Percentiles rank a stretch among this genome's conserved stretches.
Evolutionary conservation across 2,113 vertebrate genomes (phyloP).

Genomic region (Puffinus mauretanicus): DNA sequence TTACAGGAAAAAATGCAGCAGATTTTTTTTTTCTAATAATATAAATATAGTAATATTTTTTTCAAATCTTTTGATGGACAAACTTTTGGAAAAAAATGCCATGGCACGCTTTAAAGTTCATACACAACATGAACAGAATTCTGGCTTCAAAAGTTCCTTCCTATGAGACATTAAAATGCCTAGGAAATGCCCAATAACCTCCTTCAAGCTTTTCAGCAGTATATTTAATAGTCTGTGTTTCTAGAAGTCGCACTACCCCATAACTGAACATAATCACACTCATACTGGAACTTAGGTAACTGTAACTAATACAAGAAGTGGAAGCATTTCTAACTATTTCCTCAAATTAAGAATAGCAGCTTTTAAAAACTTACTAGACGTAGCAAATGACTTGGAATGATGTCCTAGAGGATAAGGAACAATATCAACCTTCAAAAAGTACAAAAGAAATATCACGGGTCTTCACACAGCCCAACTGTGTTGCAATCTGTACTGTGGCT

Average conservation of each 20-base stretch:
- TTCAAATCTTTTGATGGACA: not conserved
- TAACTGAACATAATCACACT: not conserved
- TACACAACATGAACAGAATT: not conserved
- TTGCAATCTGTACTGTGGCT: not conserved
- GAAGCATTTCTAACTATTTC: not conserved
- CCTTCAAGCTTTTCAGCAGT: not conserved
- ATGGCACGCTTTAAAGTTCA: not conserved
- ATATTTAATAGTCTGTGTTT: not conserved
- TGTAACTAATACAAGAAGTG: not conserved
- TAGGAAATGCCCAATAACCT: not conserved
- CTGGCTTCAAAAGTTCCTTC: not conserved
- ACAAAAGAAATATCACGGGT: not conserved
- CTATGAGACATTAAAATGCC: not conserved
- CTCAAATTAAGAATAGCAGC: not conserved
- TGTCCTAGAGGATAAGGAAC: not conserved
- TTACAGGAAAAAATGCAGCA: not conserved
- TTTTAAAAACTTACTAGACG: not conserved
- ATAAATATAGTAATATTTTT: not conserved
- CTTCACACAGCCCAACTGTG: not conserved
- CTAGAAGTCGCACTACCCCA: not conserved
- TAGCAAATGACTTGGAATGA: not conserved
- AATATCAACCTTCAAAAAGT: not conserved
- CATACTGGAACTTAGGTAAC: not conserved
- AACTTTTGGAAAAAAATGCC: not conserved
- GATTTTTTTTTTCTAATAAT: not conserved